These are phyloP conservation scores for Nannoperca obscura DNA, from an alignment of 2,797 vertebrate species.

Conservation along the genomic window DNA sequence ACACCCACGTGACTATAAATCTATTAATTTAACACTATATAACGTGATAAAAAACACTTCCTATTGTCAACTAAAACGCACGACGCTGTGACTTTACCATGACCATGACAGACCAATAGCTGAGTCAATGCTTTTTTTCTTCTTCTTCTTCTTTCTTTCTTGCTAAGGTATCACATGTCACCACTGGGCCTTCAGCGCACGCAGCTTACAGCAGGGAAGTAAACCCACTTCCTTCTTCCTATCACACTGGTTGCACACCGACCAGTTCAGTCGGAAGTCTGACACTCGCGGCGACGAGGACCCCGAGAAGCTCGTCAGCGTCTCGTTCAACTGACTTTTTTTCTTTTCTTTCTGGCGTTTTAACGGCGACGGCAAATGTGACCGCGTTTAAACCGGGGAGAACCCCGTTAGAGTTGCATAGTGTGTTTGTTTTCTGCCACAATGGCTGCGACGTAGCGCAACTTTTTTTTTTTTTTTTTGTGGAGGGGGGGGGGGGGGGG, in stretches of 20 bases:
- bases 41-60: not conserved
- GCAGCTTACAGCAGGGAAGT: conserved; percentile 81
- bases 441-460: conserved; percentile 81
- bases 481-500: no score
- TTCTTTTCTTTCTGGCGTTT: not conserved
- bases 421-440: conserved; percentile 44
- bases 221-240: conserved; percentile 85
- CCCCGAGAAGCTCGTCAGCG: not conserved
- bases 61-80: not conserved
- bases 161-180: conserved; percentile 83
- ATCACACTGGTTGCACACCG: conserved; percentile 48
- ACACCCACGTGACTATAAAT: no score
- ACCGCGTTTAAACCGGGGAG: not conserved
- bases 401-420: not conserved
- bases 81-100: conserved; percentile 17
- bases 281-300: conserved; percentile 47
- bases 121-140: conserved; percentile 42
- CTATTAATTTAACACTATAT: no score
- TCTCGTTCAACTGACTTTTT: conserved; percentile 23
- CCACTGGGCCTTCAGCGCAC: conserved; percentile 33
- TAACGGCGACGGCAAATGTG: conserved; percentile 19
- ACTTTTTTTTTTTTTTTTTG: no score
- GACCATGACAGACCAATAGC: conserved; percentile 33
- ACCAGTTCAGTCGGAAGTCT: conserved; percentile 20
- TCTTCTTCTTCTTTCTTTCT: no score